A percentile compares a stretch with the other conserved stretches of the same genome.
Evolutionary conservation across 2,797 vertebrate genomes (phyloP).

Genomic region (Muscicapa striata): DNA sequence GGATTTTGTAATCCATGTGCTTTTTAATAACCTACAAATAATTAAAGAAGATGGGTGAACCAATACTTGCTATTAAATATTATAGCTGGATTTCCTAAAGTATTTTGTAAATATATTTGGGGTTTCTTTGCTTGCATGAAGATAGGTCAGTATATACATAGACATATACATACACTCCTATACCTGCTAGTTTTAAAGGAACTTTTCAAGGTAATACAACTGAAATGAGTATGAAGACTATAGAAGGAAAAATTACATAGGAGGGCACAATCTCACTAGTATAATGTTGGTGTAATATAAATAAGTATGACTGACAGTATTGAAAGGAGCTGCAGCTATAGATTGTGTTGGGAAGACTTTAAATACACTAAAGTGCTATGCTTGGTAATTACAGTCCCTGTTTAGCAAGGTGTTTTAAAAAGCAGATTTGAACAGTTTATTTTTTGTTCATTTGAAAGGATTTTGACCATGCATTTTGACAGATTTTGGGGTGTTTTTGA

Average conservation of each 20-base stretch:
- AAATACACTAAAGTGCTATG: not conserved
- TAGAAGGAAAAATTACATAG: not conserved
- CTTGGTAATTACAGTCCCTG: not conserved
- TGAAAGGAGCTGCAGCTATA: not conserved
- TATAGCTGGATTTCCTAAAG: not conserved
- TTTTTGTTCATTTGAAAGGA: not conserved
- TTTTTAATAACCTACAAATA: not conserved
- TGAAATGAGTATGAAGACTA: not conserved
- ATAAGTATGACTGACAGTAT: not conserved
- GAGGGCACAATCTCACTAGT: not conserved
- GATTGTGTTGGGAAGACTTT: not conserved
- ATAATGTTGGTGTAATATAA: not conserved
- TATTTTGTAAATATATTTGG: not conserved
- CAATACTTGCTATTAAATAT: not conserved
- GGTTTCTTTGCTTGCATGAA: not conserved
- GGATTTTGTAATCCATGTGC: not conserved
- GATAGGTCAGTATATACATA: not conserved
- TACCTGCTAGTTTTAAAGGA: not conserved
- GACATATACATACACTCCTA: rapidly evolving
- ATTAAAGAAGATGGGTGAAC: not conserved
- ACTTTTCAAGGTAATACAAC: not conserved
- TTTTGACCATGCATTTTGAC: not conserved
- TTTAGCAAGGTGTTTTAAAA: not conserved
- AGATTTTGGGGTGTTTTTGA: rapidly evolving
- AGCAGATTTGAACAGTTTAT: not conserved